Conservation (phyloP, 2,797 vertebrate genomes). For the Tinamus major region DNA sequence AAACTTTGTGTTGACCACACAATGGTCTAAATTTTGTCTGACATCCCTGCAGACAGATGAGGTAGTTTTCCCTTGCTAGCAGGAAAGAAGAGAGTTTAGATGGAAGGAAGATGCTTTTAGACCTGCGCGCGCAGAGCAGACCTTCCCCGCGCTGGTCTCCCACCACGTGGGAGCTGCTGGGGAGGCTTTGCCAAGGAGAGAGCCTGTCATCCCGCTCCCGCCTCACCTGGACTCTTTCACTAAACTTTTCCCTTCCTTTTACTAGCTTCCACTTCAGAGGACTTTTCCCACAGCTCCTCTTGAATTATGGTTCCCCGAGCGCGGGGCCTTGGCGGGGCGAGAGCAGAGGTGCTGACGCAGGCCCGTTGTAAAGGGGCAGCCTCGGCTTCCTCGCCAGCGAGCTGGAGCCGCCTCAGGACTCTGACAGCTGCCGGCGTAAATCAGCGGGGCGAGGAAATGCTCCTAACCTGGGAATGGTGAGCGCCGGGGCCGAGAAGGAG, state of each 20-base stretch:
- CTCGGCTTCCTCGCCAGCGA: not conserved
- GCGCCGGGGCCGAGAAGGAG: conserved; percentile 26
- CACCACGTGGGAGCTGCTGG: not conserved
- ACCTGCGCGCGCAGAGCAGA: not conserved
- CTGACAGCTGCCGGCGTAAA: conserved; percentile 47
- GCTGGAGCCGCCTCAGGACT: conserved; percentile 33
- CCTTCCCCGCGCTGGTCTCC: not conserved
- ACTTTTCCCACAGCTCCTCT: conserved; percentile 51
- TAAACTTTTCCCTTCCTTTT: conserved; percentile 22
- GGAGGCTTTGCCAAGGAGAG: conserved; percentile 4
- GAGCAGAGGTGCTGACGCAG: conserved; percentile 63
- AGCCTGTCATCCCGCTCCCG: conserved; percentile 37
- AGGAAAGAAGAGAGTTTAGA: not conserved
- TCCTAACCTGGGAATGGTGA: conserved; percentile 47
- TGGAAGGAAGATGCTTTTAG: not conserved
- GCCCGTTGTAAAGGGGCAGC: conserved; percentile 46
- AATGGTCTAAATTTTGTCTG: not conserved
- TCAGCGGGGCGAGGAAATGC: conserved; percentile 61
- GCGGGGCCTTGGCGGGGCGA: conserved; percentile 59
- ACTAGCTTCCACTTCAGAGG: conserved; percentile 50
- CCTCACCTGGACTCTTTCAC: conserved; percentile 43
- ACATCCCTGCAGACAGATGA: not conserved
- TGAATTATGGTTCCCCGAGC: conserved; percentile 65
- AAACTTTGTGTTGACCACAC: not conserved
- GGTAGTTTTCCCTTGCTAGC: not conserved